phyloP scores from a whole-genome alignment of 2,797 vertebrate genomes.

The Pogoniulus pusillus region DNA sequence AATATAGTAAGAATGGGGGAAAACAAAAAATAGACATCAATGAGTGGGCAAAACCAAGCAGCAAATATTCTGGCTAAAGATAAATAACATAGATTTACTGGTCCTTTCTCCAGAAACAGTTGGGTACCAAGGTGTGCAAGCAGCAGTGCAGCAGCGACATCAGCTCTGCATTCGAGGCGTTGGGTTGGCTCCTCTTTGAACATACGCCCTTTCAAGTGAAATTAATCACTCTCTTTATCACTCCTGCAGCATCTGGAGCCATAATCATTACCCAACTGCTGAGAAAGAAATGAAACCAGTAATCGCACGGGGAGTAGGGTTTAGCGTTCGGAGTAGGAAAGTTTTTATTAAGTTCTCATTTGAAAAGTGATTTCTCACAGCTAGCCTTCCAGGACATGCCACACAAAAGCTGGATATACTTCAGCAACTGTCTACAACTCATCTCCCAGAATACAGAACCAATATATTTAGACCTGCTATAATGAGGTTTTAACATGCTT shows the following conservation, averaged over 20 bases:
- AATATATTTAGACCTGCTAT: not conserved
- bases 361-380: constrained; percentile 78
- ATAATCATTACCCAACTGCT: constrained; percentile 91
- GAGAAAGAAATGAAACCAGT: constrained; percentile 92
- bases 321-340: constrained; percentile 79
- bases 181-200: constrained; percentile 83
- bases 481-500: constrained; percentile 21
- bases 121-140: constrained; percentile 62
- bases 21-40: fast-evolving
- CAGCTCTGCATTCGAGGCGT: constrained; percentile 66
- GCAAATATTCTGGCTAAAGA: not conserved
- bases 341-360: constrained; percentile 83
- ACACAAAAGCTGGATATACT: constrained; percentile 25
- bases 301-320: constrained; percentile 82
- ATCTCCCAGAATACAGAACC: not conserved
- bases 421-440: not conserved
- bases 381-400: constrained; percentile 50
- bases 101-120: constrained; percentile 50
- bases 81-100: not conserved
- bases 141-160: constrained; percentile 53
- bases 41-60: not conserved
- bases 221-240: constrained; percentile 97
- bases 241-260: constrained; percentile 84
- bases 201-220: constrained; percentile 89
- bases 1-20: not conserved